Conservation (phyloP, 2,888 invertebrate genomes). For the Hemistola chrysoprasaria region DNA sequence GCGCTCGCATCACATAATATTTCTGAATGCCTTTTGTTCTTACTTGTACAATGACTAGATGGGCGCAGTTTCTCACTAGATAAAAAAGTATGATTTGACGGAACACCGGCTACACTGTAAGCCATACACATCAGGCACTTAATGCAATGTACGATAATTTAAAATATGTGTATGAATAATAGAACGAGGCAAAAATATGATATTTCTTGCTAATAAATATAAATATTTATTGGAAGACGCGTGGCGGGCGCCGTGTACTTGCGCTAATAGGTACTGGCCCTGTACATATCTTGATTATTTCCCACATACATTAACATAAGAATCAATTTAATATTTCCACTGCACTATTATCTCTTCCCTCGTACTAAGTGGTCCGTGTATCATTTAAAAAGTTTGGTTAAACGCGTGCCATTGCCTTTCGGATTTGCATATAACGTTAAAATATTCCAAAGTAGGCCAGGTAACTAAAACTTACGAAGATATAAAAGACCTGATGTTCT, state of each 20-base stretch:
- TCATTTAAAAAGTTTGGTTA: slow-evolving; percentile 59
- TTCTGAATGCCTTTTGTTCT: slow-evolving; percentile 78
- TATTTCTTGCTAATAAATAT: slow-evolving; percentile 32
- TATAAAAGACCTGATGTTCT: too few species aligned
- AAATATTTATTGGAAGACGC: slow-evolving; percentile 45
- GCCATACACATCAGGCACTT: slow-evolving; percentile 1
- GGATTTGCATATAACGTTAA: slow-evolving; percentile 49
- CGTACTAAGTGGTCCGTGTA: slow-evolving; percentile 69
- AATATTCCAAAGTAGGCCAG: slow-evolving; percentile 40
- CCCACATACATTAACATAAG: slow-evolving; percentile 70
- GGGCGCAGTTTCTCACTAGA: slow-evolving; percentile 40
- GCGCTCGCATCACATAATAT: slow-evolving; percentile 60
- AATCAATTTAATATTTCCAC: slow-evolving; percentile 67
- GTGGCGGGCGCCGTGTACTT: slow-evolving; percentile 49
- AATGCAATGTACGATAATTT: slow-evolving; percentile 8
- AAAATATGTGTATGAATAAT: slow-evolving; percentile 2
- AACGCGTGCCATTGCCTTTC: slow-evolving; percentile 59
- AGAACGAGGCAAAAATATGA: slow-evolving; percentile 11
- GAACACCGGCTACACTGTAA: too few species aligned
- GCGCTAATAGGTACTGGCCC: slow-evolving; percentile 39
- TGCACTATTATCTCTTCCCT: slow-evolving; percentile 61
- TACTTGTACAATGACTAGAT: slow-evolving; percentile 63
- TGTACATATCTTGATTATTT: slow-evolving; percentile 53
- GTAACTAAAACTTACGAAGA: slow-evolving; percentile 1
- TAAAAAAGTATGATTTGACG: slow-evolving; percentile 31